phyloP scores from a whole-genome alignment of 2,888 invertebrate genomes.

The Artemia sp. region DNA sequence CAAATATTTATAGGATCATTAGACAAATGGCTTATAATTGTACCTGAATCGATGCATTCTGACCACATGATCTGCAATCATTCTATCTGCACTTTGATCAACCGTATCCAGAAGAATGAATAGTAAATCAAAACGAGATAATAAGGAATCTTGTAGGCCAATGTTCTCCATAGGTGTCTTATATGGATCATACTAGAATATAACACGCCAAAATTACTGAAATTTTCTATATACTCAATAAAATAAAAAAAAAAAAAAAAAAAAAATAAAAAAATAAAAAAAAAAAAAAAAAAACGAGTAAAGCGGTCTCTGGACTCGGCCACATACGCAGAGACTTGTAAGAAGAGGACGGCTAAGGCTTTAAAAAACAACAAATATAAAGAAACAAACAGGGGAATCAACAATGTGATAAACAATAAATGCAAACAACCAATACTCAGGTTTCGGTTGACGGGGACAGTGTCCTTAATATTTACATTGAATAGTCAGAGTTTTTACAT shows the following conservation, averaged over 20 bases:
- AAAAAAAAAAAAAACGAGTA: neutral
- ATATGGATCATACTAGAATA: slow-evolving; percentile 79
- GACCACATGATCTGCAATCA: slow-evolving; percentile 90
- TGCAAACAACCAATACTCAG: too few relatives aligned
- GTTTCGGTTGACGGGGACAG: too few relatives aligned
- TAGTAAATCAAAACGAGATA: slow-evolving; percentile 93
- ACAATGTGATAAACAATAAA: too few relatives aligned
- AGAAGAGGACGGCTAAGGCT: too few relatives aligned
- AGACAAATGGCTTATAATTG: slow-evolving; percentile 18
- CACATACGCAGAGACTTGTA: neutral
- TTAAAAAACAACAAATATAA: too few relatives aligned
- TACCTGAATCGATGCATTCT: slow-evolving; percentile 86
- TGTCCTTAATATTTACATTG: too few relatives aligned
- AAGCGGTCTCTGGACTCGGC: neutral
- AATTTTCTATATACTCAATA: neutral
- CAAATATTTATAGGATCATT: neutral
- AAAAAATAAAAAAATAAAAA: neutral
- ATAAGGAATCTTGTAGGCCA: slow-evolving; percentile 69
- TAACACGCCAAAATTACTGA: neutral
- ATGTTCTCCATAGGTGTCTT: slow-evolving; percentile 99
- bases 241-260: slow-evolving; percentile 18
- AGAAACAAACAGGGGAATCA: too few relatives aligned
- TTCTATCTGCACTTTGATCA: slow-evolving; percentile 71
- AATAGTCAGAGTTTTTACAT: too few relatives aligned
- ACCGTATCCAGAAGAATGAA: slow-evolving; percentile 92